Conservation (phyloP, 1,140 invertebrate genomes). For the Mycetomoellerius zeteki region DNA sequence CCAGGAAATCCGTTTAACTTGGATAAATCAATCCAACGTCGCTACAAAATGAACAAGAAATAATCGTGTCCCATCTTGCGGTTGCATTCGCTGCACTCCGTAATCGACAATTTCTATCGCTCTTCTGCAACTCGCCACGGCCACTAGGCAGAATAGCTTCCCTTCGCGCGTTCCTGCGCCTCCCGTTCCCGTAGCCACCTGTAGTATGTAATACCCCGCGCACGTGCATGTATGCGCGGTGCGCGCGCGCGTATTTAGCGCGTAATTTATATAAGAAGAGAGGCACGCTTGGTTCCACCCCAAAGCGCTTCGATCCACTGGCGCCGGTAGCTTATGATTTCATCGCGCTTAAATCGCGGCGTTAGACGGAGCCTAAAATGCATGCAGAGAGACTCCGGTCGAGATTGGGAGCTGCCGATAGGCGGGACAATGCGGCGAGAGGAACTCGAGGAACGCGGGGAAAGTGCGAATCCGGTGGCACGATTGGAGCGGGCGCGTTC, state of each 20-base stretch:
- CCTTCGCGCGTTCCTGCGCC: slow-evolving; percentile 79
- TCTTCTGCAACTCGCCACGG: slow-evolving; percentile 75
- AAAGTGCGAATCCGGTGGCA: not conserved
- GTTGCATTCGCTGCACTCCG: slow-evolving; percentile 24
- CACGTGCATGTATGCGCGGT: slow-evolving; percentile 65
- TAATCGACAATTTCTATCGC: slow-evolving; percentile 75
- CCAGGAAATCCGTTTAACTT: not conserved
- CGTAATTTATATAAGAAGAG: slow-evolving; percentile 86
- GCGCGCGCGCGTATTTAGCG: slow-evolving; percentile 82
- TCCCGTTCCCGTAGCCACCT: slow-evolving; percentile 14
- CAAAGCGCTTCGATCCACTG: slow-evolving; percentile 85
- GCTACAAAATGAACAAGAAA: not conserved
- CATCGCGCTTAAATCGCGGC: not conserved
- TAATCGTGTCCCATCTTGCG: slow-evolving; percentile 39
- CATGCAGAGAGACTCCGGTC: not conserved
- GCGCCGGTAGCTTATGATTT: slow-evolving; percentile 73
- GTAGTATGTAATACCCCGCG: not conserved
- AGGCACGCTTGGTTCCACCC: slow-evolving; percentile 86
- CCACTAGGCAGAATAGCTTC: slow-evolving; percentile 77
- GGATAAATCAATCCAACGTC: not conserved
- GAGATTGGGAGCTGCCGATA: not conserved
- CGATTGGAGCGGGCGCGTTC: not conserved
- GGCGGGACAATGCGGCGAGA: not conserved
- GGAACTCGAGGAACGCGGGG: not conserved
- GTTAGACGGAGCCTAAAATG: too few relatives aligned